A percentile compares a stretch with the other conserved stretches of the same genome.
phyloP scores from a whole-genome alignment of 2,797 vertebrate genomes.

The Scarus forsteni region DNA sequence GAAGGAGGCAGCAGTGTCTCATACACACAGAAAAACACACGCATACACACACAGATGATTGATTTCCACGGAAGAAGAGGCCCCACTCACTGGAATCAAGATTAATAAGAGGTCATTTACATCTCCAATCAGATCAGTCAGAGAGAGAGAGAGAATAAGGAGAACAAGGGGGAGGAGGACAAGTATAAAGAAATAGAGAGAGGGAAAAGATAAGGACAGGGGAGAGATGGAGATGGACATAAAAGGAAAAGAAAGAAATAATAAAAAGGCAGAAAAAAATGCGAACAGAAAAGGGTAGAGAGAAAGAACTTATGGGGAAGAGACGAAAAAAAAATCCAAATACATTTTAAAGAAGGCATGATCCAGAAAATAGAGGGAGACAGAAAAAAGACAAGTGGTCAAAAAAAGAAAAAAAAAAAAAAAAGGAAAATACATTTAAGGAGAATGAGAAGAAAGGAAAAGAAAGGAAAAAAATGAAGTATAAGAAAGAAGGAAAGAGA shows the following conservation, averaged over 20 bases:
- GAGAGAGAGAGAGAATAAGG: neutral
- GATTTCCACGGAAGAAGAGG: slow-evolving; percentile 75
- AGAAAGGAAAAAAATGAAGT: slow-evolving; percentile 2
- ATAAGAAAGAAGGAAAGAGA: neutral
- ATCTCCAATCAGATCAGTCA: slow-evolving; percentile 72
- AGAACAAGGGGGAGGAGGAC: neutral
- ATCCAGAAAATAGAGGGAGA: neutral
- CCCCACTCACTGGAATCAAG: slow-evolving; percentile 73
- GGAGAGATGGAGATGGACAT: neutral
- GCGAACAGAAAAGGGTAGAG: no score
- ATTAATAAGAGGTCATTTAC: slow-evolving; percentile 81
- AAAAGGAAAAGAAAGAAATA: no score
- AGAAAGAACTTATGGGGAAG: neutral
- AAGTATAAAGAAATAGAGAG: neutral
- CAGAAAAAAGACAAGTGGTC: no score
- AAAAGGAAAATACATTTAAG: neutral
- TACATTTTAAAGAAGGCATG: no score
- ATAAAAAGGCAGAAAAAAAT: no score
- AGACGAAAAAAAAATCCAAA: neutral
- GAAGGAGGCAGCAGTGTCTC: slow-evolving; percentile 1
- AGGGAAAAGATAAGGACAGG: no score
- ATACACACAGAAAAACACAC: neutral
- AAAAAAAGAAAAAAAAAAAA: neutral
- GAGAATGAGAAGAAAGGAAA: neutral
- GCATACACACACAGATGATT: slow-evolving; percentile 46